Base-by-base conservation (phyloP, 2,113 vertebrate genomes). In the Maccullochella peelii region DNA sequence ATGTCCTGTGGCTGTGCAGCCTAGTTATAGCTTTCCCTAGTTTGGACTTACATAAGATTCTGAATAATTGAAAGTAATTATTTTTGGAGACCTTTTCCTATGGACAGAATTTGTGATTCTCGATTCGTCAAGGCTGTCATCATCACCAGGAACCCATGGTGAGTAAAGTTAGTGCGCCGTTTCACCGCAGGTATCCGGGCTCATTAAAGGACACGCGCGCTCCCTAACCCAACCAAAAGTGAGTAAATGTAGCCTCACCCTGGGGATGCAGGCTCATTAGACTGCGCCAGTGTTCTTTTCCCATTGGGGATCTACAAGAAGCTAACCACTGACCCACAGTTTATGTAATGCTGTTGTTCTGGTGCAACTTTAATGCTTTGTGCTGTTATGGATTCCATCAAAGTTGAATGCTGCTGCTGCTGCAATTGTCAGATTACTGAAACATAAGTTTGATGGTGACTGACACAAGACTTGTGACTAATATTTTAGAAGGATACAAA, bases 61-160 rank as follows among this genome's bases (percentile, higher is more conserved):
- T 90, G 23, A 86, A 90, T 91, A 77, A 92, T 84, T 77, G 66
- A 92, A 77, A 50, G 67, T 63, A 54, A 76, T 86, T 87, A 40
- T 86, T 85, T 87, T 87, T 67, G 68, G 42, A 85, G 67, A 50
- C 27, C 1, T 30, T 80, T 54, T 80, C 1, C 44, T 25, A 6
- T 71, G 30, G 70, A 77, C 27, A 47, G 57, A 71, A 80, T 36
- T 38, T 33, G 30, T 8, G 5, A 52, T 50, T 74, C 18, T 38
- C n/a, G 36, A 55, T 70, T 40, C 16, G 25, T 82, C 50, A 66
- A 73, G 61, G 44, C 81, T 67, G 86, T 82, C 23, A 44, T 44
- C 50, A 52, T 59, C 40, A 55, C 33, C 72, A 50, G 59, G 55
- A 61, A 63, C 6, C 30, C 8, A 55, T 85, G 71, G 79, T 63